Evolutionary conservation across 2,888 invertebrate genomes (phyloP).

Genomic region (Enchytraeus crypticus): DNA sequence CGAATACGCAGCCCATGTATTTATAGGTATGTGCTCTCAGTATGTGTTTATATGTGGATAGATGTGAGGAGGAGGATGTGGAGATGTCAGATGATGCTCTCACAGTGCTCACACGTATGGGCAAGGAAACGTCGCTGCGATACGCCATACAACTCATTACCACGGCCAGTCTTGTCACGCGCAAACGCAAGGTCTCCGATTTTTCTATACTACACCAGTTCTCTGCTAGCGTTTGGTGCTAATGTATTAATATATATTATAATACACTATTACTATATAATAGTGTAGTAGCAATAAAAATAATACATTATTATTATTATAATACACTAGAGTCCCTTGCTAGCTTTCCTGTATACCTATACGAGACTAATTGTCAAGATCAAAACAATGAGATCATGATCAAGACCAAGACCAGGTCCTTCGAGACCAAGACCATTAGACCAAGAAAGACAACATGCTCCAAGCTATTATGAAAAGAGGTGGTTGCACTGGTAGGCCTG

Average conservation of each 20-base stretch:
- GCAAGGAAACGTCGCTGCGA: slow-evolving; percentile 82
- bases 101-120: slow-evolving; percentile 81
- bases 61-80: slow-evolving; percentile 96
- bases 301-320: neutral
- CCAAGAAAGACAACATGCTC: no score
- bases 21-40: no score
- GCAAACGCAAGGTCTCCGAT: slow-evolving; percentile 67
- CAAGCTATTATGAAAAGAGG: no score
- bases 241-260: no score
- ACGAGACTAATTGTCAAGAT: no score
- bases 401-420: no score
- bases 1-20: no score
- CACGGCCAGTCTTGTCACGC: slow-evolving; percentile 84
- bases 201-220: slow-evolving; percentile 39
- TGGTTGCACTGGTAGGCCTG: no score
- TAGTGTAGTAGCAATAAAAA: neutral
- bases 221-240: neutral
- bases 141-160: slow-evolving; percentile 97
- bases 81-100: slow-evolving; percentile 84
- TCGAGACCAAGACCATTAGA: no score
- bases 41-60: no score
- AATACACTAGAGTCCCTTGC: neutral
- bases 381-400: no score
- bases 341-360: no score
- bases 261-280: neutral